Percentiles rank a stretch among this genome's conserved stretches.
These are phyloP conservation scores for Neomorphus geoffroyi DNA, from an alignment of 2,797 vertebrate species.

Conservation along the genomic window DNA sequence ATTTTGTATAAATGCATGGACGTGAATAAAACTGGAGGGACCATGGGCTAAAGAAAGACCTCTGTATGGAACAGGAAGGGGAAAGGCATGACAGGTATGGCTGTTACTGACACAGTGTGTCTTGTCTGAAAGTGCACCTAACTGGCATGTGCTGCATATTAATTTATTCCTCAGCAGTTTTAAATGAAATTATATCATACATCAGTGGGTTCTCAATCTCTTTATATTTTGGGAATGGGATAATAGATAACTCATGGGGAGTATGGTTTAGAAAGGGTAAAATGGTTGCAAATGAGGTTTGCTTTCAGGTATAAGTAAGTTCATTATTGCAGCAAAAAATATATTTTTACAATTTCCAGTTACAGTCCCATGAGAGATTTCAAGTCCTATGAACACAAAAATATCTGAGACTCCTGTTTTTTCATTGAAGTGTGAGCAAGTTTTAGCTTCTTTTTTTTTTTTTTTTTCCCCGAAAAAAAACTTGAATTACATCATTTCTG, in stretches of 20 bases:
- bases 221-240: neutral
- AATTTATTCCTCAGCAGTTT: neutral
- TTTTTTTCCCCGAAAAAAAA: no score
- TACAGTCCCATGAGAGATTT: neutral
- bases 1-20: neutral
- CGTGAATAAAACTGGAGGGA: neutral
- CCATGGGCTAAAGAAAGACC: neutral
- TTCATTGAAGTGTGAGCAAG: neutral
- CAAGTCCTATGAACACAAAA: neutral
- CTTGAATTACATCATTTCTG: neutral
- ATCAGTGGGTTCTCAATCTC: neutral
- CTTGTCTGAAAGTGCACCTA: neutral
- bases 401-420: neutral
- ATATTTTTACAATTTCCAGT: neutral
- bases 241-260: neutral
- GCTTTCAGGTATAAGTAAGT: neutral
- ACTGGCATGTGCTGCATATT: fast-evolving
- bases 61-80: fast-evolving
- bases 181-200: neutral
- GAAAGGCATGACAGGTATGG: fast-evolving
- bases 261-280: neutral
- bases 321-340: constrained; percentile 13
- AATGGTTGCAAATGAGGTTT: neutral
- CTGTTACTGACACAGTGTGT: fast-evolving
- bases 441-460: neutral